A percentile compares a stretch with the other conserved stretches of the same genome.
phyloP scores from a whole-genome alignment of 2,888 invertebrate species.

The Petrolisthes cinctipes region DNA sequence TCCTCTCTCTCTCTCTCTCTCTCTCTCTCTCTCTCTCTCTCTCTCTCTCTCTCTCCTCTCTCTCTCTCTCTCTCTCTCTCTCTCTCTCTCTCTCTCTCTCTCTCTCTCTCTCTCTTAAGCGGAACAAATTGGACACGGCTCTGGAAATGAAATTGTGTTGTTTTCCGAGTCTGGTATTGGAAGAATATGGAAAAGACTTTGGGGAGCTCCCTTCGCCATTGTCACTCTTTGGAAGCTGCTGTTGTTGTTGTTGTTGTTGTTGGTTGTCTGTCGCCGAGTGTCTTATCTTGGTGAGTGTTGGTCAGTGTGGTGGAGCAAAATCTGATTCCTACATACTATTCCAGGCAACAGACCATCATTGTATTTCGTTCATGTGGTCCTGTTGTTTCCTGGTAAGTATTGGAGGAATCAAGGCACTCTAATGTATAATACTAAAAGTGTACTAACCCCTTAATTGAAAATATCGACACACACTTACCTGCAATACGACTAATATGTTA shows the following conservation, averaged over 20 bases:
- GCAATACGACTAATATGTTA: too few relatives aligned
- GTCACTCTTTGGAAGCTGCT: too few relatives aligned
- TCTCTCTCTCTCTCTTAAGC: not conserved
- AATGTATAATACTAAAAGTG: too few relatives aligned
- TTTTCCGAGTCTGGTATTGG: constrained; percentile 40
- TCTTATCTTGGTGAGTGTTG: not conserved
- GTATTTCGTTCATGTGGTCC: too few relatives aligned
- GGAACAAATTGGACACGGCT: constrained; percentile 32
- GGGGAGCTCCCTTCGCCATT: too few relatives aligned
- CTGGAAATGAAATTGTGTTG: constrained; percentile 45
- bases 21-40: not conserved
- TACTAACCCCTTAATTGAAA: too few relatives aligned
- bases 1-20: not conserved
- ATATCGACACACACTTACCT: too few relatives aligned
- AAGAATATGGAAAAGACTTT: constrained; percentile 40
- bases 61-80: not conserved
- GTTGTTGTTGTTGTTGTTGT: not conserved
- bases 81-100: constrained; percentile 2
- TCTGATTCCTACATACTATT: too few relatives aligned
- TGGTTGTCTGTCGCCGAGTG: not conserved
- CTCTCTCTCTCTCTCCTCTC: not conserved
- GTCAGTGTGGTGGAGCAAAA: too few relatives aligned
- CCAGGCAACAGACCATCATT: too few relatives aligned
- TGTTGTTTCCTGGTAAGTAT: too few relatives aligned
- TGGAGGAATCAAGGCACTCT: too few relatives aligned